Base-by-base conservation (phyloP, 2,113 vertebrate species). In the Sigmodon hispidus region DNA sequence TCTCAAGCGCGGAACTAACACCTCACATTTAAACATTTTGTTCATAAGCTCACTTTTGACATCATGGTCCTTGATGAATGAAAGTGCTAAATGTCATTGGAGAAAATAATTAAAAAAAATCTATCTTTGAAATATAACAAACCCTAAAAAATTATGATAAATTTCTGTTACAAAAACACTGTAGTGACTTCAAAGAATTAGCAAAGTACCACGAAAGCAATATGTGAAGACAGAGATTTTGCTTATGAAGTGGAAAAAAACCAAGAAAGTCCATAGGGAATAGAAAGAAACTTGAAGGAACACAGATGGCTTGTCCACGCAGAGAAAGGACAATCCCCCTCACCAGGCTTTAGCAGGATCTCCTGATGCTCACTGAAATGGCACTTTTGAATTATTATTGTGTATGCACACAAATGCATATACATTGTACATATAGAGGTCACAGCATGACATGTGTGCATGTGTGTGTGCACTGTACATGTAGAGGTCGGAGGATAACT, bases 31-130 rank as follows among this genome's bases (percentile, higher is more conserved):
- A 50, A 29, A 63, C 21, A 50, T 61, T 67, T 85, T 92, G 3
- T 40, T n/a, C 12, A 52, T 57, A 36, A 80, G 31, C 61, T 76
- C 50, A 22, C 87, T 93, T 88, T 86, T 59, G 70, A 76, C 45
- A 8, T 77, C 22, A 86, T 48, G 65, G 52, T 81, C 57, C 57
- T n/a, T 57, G 13, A 50, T 40, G 76, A 73, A 83, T 83, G 77
- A 87, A 91, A 89, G 15, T 61, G 22, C 1, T 80, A 85, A 59
- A 40, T 75, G 55, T n/a, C 70, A 67, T 45, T 81, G 88, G 10
- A 40, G 80, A 21, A 40, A 31, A 52, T 65, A 13, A 48, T 48
- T 95, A 10, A 96, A 59, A 96, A 59, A 94, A 93, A 43, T 50
- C 36, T 88, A 50, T 3, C 50, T 59, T 80, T 63, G 57, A 80